phyloP scores from a whole-genome alignment of 2,113 vertebrate genomes.

The Dasyprocta punctata region DNA sequence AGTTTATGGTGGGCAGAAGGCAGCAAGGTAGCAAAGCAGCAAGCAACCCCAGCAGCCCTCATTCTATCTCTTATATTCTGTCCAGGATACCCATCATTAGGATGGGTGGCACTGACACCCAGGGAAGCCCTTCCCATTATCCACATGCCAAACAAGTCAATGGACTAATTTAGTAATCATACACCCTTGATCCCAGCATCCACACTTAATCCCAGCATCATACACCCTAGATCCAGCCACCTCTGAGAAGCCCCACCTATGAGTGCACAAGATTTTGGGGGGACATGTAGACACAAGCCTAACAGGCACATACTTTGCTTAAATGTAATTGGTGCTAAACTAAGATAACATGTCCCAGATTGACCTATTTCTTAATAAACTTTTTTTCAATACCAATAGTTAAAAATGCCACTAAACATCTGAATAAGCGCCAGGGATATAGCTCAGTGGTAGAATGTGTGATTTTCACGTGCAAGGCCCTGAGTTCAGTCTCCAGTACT shows the following conservation, averaged over 20 bases:
- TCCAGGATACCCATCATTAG: not conserved
- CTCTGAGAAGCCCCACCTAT: not conserved
- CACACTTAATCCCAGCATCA: not conserved
- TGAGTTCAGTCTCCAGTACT: not conserved
- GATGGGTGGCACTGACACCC: not conserved
- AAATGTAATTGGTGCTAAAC: constrained; percentile 27
- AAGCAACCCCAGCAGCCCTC: not conserved
- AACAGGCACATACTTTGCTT: constrained; percentile 32
- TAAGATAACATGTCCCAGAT: constrained; percentile 41
- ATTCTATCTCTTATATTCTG: not conserved
- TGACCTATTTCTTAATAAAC: constrained; percentile 47
- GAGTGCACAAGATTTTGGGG: not conserved
- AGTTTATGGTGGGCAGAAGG: not conserved
- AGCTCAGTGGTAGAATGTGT: not conserved
- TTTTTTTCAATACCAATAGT: constrained; percentile 33
- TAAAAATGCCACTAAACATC: constrained; percentile 33
- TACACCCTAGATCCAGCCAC: not conserved
- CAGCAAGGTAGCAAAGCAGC: not conserved
- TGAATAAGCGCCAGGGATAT: not conserved
- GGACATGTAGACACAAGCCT: not conserved
- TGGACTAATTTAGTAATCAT: not conserved
- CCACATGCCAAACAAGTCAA: not conserved
- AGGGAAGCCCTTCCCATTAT: not conserved
- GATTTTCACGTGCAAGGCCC: not conserved
- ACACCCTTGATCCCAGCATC: not conserved